A percentile compares a stretch with the other conserved stretches of the same genome.
phyloP scores from a whole-genome alignment of 1,140 invertebrate genomes.

The Drosophila pachea region DNA sequence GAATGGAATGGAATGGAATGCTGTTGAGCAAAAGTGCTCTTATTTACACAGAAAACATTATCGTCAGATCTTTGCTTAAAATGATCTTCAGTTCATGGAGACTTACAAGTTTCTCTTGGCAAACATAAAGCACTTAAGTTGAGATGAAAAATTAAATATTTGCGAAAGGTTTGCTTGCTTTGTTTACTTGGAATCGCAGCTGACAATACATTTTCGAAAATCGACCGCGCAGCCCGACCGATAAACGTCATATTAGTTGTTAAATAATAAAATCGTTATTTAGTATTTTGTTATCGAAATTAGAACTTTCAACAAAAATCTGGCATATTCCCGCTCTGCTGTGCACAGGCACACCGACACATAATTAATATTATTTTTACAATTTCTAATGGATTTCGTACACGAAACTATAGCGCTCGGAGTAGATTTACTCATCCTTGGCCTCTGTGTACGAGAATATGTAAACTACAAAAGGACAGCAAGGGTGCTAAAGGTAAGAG shows the following conservation, averaged over 20 bases:
- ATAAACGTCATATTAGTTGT: not conserved
- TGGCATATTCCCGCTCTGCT: slow-evolving; percentile 1
- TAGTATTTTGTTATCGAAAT: slow-evolving; percentile 26
- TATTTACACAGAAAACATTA: slow-evolving; percentile 46
- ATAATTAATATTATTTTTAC: slow-evolving; percentile 21
- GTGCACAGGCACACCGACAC: slow-evolving; percentile 25
- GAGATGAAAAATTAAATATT: slow-evolving; percentile 34
- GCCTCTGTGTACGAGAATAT: slow-evolving; percentile 85
- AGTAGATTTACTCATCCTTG: slow-evolving; percentile 85
- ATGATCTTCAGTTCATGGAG: slow-evolving; percentile 6
- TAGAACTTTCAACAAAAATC: not conserved
- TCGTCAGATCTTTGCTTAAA: slow-evolving; percentile 20
- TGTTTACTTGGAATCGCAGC: not conserved
- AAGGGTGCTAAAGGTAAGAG: slow-evolving; percentile 82
- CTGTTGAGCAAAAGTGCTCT: slow-evolving; percentile 36
- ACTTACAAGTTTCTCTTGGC: not conserved
- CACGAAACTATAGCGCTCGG: slow-evolving; percentile 84
- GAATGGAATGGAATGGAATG: slow-evolving; percentile 43
- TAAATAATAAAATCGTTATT: slow-evolving; percentile 4
- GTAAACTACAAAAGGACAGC: slow-evolving; percentile 85
- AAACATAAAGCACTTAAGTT: slow-evolving; percentile 27
- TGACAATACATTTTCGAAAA: not conserved
- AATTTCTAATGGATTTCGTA: slow-evolving; percentile 66
- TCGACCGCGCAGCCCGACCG: not conserved
- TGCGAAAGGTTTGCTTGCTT: slow-evolving; percentile 28